phyloP scores from a whole-genome alignment of 2,113 vertebrate genomes.

The Formicarius rufipectus region DNA sequence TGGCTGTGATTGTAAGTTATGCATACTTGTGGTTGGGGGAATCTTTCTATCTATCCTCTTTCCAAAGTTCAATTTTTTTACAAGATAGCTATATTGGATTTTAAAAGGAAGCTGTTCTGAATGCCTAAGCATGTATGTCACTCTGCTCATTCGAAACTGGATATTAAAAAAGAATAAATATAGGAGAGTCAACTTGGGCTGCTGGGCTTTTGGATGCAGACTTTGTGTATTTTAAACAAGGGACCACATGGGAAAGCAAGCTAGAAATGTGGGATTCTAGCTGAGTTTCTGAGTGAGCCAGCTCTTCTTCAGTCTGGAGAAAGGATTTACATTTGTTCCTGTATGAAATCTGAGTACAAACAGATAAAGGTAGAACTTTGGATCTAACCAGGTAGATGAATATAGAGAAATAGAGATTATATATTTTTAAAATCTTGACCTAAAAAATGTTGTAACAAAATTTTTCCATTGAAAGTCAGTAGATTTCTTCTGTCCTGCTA shows the following conservation, averaged over 20 bases:
- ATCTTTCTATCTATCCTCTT: background rate
- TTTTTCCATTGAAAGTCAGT: background rate
- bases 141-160: background rate
- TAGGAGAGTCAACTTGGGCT: background rate
- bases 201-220: background rate
- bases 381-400: background rate
- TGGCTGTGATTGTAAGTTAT: background rate
- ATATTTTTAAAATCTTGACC: background rate
- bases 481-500: background rate
- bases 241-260: background rate
- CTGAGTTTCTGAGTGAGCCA: background rate
- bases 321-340: background rate
- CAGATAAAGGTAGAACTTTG: background rate
- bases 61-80: background rate
- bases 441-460: background rate
- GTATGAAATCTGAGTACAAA: background rate
- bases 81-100: background rate
- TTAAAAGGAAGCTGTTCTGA: constrained; percentile 4
- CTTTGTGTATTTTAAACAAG: background rate
- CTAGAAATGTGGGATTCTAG: background rate
- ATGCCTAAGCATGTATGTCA: background rate
- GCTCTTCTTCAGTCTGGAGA: background rate
- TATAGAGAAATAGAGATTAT: background rate
- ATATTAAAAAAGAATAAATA: background rate
- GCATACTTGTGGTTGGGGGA: background rate